Conservation (phyloP, 2,113 vertebrate genomes). For the Semnornis frantzii region DNA sequence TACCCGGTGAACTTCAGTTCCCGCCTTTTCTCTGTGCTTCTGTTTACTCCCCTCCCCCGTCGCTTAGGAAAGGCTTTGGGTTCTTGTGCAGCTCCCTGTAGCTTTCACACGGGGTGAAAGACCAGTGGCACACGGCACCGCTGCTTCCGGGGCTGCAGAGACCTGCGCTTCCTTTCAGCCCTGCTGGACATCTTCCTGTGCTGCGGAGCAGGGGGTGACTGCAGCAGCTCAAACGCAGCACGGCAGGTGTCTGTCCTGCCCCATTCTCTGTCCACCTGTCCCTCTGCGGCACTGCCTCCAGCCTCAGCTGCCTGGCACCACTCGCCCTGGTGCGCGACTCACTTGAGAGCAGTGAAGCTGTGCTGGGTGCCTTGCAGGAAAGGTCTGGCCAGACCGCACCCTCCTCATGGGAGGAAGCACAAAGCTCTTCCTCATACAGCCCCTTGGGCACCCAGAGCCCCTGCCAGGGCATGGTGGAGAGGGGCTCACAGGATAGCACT, state of each 20-base stretch:
- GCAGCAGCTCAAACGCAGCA: not conserved
- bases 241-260: not conserved
- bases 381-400: accelerated
- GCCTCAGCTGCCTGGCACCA: accelerated
- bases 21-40: not conserved
- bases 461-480: accelerated
- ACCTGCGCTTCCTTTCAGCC: not conserved
- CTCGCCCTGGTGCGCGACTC: accelerated
- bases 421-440: not conserved
- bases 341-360: not conserved
- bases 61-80: not conserved
- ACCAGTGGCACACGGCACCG: not conserved
- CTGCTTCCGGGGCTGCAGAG: not conserved
- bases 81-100: not conserved
- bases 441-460: accelerated
- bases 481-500: not conserved
- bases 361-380: not conserved
- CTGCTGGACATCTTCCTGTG: not conserved
- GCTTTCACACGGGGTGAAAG: not conserved
- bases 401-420: accelerated
- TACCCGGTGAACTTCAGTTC: not conserved
- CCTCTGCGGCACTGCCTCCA: accelerated
- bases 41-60: not conserved
- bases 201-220: accelerated
- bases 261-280: not conserved